Evolutionary conservation across 1,140 invertebrate genomes (phyloP), one percentile per base, ranked within the genome.

Genomic region (Aphaenogaster rudis): DNA sequence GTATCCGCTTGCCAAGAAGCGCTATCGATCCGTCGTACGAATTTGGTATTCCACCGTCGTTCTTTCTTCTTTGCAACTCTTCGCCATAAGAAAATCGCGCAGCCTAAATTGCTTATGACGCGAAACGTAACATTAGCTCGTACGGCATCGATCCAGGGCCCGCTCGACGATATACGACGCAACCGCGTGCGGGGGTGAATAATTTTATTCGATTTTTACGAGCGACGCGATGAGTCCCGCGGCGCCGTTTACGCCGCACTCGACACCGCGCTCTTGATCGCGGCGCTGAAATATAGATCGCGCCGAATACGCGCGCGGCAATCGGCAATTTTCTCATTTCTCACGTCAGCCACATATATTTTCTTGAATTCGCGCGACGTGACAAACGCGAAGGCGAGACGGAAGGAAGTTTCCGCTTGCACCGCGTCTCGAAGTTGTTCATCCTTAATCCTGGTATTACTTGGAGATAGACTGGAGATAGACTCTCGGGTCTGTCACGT

Each of bases 391-490:
- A 90, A 79, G 61, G 54, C 69, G n/a, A 42, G 28, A 71, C 67
- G 71, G 45, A 61, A 78, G 69, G 52, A 88, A 90, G 81, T 86
- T 69, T 63, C 80, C 54, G 72, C 54, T 33, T 72, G 67, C 86
- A 69, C 69, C 79, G 45, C 76, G 61, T 54, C 11, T 69, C 64
- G 52, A 86, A 90, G 84, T 90, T 90, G 88, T 87, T 91, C 85
- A 88, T 82, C 89, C 87, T 90, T 91, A 88, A 91, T 91, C 90
- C 90, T 11, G 74, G 89, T 86, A 91, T 91, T 91, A 91, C 87
- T 87, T 74, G 87, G 64, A 91, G 87, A 91, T 86, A 88, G 87
- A 91, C 90, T 86, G 54, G 88, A 90, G 88, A 87, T 66, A 88
- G 86, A 84, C 86, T 91, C 87, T 79, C 57, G 81, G 87, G 74